Evolutionary conservation across 2,113 vertebrate genomes (phyloP).

Genomic region (Abramis brama): DNA sequence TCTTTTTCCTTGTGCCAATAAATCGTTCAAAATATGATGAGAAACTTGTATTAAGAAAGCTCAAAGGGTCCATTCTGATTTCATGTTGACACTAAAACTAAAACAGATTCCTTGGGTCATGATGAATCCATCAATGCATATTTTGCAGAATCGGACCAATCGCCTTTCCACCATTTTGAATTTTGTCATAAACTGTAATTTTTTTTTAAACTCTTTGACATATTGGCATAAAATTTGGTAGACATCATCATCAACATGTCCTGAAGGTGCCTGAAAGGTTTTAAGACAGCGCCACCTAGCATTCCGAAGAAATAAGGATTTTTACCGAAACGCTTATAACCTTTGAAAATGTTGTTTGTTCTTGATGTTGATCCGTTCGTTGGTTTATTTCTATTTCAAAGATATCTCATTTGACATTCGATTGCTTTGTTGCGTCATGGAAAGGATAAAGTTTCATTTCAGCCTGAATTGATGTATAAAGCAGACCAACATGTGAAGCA

Average conservation of each 20-base stretch:
- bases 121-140: background rate
- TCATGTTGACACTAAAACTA: background rate
- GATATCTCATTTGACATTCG: background rate
- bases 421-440: background rate
- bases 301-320: no score
- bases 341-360: background rate
- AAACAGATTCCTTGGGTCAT: background rate
- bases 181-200: background rate
- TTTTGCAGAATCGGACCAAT: background rate
- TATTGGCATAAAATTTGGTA: background rate
- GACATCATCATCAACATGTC: background rate
- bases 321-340: no score
- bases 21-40: background rate
- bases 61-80: background rate
- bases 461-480: background rate
- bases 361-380: background rate
- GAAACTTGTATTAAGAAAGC: background rate
- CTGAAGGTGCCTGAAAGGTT: background rate
- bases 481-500: constrained; percentile 11
- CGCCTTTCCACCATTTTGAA: background rate
- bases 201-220: background rate
- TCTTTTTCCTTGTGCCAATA: background rate
- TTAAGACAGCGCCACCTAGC: background rate
- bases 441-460: background rate
- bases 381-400: background rate